These are phyloP conservation scores for Chiloscyllium plagiosum DNA, from an alignment of 2,113 vertebrate species.

Conservation along the genomic window DNA sequence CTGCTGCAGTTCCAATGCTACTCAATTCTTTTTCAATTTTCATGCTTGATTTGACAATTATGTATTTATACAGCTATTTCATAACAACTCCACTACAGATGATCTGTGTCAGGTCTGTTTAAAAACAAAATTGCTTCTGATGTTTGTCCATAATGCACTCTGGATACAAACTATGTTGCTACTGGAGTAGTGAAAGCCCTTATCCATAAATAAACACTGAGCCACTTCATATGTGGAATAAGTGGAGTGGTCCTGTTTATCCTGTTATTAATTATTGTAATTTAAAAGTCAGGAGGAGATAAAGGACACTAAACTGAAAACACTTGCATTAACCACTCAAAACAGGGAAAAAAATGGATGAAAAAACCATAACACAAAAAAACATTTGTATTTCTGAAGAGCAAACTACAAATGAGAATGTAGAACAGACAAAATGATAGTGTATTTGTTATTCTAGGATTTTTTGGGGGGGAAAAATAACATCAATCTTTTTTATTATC, in stretches of 20 bases:
- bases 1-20: neutral
- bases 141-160: neutral
- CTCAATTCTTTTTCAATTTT: constrained; percentile 20
- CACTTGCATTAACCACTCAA: neutral
- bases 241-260: neutral
- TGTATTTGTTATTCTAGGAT: neutral
- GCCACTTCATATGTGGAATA: constrained; percentile 1
- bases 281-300: neutral
- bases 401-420: neutral
- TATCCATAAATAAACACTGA: neutral
- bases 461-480: neutral
- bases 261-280: neutral
- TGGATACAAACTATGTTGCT: neutral
- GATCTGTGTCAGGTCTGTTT: constrained; percentile 15
- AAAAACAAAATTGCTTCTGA: constrained; percentile 35
- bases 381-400: neutral
- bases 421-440: neutral
- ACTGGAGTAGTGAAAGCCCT: neutral
- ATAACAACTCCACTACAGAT: neutral
- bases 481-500: constrained; percentile 9
- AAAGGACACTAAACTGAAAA: neutral
- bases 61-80: constrained; percentile 11
- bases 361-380: neutral
- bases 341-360: neutral
- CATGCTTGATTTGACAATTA: constrained; percentile 34